Evolutionary conservation across 1,140 invertebrate genomes (phyloP).

Genomic region (Platyscapa corneri): DNA sequence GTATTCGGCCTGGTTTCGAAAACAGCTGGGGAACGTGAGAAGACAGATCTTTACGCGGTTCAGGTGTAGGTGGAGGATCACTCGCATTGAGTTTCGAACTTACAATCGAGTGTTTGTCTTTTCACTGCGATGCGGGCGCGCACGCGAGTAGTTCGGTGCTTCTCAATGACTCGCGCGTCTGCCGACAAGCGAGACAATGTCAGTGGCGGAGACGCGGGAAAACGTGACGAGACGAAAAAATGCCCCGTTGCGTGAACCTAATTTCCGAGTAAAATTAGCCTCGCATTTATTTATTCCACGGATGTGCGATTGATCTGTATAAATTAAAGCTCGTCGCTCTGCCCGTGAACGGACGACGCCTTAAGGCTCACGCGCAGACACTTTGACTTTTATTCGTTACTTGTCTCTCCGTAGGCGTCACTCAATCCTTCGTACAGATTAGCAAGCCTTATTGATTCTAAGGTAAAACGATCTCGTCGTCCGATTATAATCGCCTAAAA

Average conservation of each 20-base stretch:
- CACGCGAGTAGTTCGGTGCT: too few species aligned
- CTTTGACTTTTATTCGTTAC: conserved; percentile 3
- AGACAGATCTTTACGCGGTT: background rate
- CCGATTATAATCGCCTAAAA: background rate
- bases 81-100: conserved; percentile 11
- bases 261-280: conserved; percentile 43
- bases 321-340: conserved; percentile 5
- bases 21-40: conserved; percentile 35
- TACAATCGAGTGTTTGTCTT: conserved; percentile 38
- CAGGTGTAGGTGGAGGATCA: background rate
- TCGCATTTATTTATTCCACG: conserved; percentile 43
- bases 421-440: background rate
- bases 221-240: conserved; percentile 28
- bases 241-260: conserved; percentile 36
- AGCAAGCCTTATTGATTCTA: background rate
- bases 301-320: conserved; percentile 19
- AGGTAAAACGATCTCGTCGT: background rate
- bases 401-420: background rate
- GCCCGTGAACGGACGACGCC: background rate
- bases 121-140: too few species aligned
- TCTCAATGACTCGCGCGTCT: conserved; percentile 2
- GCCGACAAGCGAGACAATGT: too few species aligned
- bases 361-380: background rate
- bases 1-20: conserved; percentile 19
- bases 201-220: background rate